Conservation (phyloP, 30 jellyfish, hydroid and myxozoan genomes). For the Hydra vulgaris region DNA sequence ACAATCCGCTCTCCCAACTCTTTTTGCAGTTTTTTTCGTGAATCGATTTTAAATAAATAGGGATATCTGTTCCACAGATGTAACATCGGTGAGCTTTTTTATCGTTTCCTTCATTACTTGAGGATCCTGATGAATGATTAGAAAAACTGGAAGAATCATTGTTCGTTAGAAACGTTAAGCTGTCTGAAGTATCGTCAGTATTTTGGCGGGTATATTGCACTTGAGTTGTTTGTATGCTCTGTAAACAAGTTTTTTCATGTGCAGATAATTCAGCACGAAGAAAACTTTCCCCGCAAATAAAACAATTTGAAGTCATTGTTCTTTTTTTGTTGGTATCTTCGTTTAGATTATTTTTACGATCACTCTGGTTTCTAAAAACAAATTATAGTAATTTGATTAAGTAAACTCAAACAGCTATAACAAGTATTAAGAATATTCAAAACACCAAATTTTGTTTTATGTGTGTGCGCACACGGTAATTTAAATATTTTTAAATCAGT, state of each 20-base stretch:
- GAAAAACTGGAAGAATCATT: slow-evolving; percentile 22
- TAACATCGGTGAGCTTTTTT: slow-evolving; percentile 16
- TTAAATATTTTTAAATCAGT: no score
- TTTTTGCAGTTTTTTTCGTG: slow-evolving; percentile 39
- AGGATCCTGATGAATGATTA: slow-evolving; percentile 18
- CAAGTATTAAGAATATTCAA: no score
- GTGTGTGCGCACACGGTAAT: no score
- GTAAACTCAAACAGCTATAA: no score
- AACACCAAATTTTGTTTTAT: no score
- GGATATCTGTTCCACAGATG: slow-evolving; percentile 35
- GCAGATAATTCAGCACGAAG: slow-evolving; percentile 30
- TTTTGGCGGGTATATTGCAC: slow-evolving; percentile 30
- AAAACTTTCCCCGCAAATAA: slow-evolving; percentile 23
- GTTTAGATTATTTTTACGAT: not conserved
- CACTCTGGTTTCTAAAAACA: not conserved
- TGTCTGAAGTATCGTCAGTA: slow-evolving; percentile 19
- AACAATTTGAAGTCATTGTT: slow-evolving; percentile 9
- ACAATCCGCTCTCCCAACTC: slow-evolving; percentile 39
- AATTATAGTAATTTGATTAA: no score
- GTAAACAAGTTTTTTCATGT: slow-evolving; percentile 34
- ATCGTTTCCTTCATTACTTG: slow-evolving; percentile 13
- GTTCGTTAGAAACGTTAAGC: not conserved
- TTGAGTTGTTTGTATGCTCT: slow-evolving; percentile 18
- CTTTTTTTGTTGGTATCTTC: not conserved
- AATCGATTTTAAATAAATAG: slow-evolving; percentile 17